Evolutionary conservation across 2,888 invertebrate genomes (phyloP).

Genomic region (Mythimna impura): DNA sequence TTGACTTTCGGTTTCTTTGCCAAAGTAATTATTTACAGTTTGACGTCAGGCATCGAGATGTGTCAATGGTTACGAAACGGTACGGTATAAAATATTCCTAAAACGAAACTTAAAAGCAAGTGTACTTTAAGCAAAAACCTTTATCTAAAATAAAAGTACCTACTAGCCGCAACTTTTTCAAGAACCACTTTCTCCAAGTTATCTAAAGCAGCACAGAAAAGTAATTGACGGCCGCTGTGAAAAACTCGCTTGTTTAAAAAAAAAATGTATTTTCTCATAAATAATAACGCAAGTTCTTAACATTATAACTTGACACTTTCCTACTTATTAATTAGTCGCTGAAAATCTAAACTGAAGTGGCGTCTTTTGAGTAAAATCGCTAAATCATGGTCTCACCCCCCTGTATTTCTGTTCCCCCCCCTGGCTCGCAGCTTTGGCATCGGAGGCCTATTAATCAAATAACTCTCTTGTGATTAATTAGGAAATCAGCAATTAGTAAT

Average conservation of each 20-base stretch:
- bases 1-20: constrained; percentile 29
- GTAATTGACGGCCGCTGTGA: constrained; percentile 21
- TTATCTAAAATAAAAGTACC: constrained; percentile 16
- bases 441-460: constrained; percentile 88
- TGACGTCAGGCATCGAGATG: constrained; percentile 64
- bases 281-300: constrained; percentile 54
- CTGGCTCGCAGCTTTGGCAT: constrained; percentile 64
- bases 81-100: constrained; percentile 1
- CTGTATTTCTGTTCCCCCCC: constrained; percentile 72
- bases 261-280: constrained; percentile 18
- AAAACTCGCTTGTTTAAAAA: constrained; percentile 13
- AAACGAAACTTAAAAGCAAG: background rate
- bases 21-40: constrained; percentile 38
- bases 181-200: constrained; percentile 35
- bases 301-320: constrained; percentile 69
- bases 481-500: constrained; percentile 87
- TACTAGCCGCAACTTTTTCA: constrained; percentile 17
- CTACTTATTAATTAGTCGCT: constrained; percentile 81
- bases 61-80: constrained; percentile 69
- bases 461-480: constrained; percentile 88
- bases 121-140: background rate
- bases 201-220: constrained; percentile 19
- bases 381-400: constrained; percentile 67
- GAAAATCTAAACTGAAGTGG: constrained; percentile 74
- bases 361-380: constrained; percentile 63